Percentiles rank a stretch among this genome's conserved stretches.
These are phyloP conservation scores for Rhopalosiphum nymphaeae DNA, from an alignment of 2,888 invertebrate genomes.

Conservation along the genomic window DNA sequence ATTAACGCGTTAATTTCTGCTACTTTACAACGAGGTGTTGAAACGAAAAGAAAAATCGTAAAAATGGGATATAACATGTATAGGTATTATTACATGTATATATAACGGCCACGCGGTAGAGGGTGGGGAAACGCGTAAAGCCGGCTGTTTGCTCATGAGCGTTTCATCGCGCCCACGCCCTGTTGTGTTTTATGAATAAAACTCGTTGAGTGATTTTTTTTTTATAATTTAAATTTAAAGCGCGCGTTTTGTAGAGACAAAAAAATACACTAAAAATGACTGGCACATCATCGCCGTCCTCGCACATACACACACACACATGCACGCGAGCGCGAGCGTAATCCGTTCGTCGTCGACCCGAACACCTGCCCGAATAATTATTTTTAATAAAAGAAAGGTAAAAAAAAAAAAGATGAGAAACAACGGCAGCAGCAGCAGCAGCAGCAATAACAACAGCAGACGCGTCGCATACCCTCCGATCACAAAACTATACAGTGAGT, in stretches of 20 bases:
- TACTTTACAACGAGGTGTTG: constrained; percentile 12
- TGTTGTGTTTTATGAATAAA: constrained; percentile 61
- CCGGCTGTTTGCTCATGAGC: not conserved
- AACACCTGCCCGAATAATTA: constrained; percentile 65
- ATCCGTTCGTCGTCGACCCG: constrained; percentile 54
- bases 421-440: constrained; percentile 46
- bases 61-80: not conserved
- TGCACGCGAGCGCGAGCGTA: constrained; percentile 6
- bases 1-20: constrained; percentile 8
- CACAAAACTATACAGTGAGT: not conserved
- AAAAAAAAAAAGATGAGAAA: constrained; percentile 38
- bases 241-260: constrained; percentile 49
- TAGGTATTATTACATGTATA: not conserved
- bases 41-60: not conserved
- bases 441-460: constrained; percentile 37
- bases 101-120: not conserved
- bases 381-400: constrained; percentile 60
- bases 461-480: constrained; percentile 53
- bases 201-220: constrained; percentile 40
- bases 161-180: constrained; percentile 45
- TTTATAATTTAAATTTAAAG: constrained; percentile 55
- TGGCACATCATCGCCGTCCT: constrained; percentile 57
- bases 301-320: not conserved
- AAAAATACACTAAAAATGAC: constrained; percentile 56
- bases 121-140: not conserved